These are phyloP conservation scores for Trachemys scripta DNA, from an alignment of 2,113 vertebrate species.

Conservation along the genomic window DNA sequence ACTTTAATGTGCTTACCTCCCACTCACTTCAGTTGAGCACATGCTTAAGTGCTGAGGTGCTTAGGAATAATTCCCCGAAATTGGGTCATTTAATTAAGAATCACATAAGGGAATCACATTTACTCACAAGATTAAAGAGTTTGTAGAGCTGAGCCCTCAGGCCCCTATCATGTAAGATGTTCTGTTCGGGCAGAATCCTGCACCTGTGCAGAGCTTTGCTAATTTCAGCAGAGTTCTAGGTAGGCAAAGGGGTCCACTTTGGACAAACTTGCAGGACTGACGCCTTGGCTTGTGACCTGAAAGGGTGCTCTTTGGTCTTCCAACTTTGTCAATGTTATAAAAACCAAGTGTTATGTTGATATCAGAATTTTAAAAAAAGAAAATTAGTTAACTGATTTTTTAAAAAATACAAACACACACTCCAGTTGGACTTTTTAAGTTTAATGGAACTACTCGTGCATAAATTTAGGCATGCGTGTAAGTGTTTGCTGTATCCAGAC, in stretches of 20 bases:
- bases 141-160: neutral
- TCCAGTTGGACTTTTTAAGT: neutral
- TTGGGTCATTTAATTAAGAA: neutral
- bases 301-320: neutral
- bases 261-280: neutral
- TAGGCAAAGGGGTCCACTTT: neutral
- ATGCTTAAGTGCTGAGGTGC: neutral
- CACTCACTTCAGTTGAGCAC: neutral
- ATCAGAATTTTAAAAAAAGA: neutral
- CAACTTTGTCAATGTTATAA: neutral
- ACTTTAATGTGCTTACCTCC: neutral
- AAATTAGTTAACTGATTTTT: neutral
- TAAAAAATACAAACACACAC: neutral
- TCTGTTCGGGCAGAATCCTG: neutral
- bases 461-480: neutral
- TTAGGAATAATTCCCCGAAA: neutral
- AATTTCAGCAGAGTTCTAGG: neutral
- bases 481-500: conserved; percentile 5
- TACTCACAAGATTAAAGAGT: neutral
- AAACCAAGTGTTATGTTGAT: neutral
- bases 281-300: neutral
- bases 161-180: neutral
- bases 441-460: conserved; percentile 6
- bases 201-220: neutral
- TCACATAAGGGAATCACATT: neutral